phyloP scores from a whole-genome alignment of 2,113 vertebrate genomes.

The Heliornis fulica region DNA sequence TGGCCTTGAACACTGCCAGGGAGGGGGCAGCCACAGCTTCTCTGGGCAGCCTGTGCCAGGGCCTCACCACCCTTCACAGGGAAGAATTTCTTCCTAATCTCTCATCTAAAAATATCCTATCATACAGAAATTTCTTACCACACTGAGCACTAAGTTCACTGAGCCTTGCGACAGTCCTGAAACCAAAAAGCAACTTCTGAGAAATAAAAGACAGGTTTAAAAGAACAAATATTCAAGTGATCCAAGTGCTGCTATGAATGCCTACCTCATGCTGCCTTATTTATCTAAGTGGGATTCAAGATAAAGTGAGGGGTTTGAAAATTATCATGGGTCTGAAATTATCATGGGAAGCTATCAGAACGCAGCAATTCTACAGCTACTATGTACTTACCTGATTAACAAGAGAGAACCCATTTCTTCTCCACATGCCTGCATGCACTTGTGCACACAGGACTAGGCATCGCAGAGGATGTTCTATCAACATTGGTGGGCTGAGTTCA shows the following conservation, averaged over 20 bases:
- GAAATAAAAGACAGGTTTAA: neutral
- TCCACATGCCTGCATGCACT: slow-evolving; percentile 99
- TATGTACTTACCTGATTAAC: slow-evolving; percentile 88
- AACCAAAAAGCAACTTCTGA: neutral
- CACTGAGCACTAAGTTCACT: neutral
- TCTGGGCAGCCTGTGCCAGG: no score
- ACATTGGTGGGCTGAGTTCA: slow-evolving; percentile 92
- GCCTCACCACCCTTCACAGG: no score
- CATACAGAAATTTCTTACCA: neutral
- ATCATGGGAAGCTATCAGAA: neutral
- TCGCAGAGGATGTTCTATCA: slow-evolving; percentile 94
- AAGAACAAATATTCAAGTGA: neutral
- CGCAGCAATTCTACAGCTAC: neutral
- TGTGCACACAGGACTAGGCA: slow-evolving; percentile 95
- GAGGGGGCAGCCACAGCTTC: no score
- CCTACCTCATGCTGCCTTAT: neutral
- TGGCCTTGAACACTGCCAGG: no score
- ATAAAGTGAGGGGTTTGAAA: neutral
- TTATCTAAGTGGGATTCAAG: neutral
- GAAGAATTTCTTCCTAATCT: no score
- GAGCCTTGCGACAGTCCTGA: neutral
- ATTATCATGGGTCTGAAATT: neutral
- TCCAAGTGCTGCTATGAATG: fast-evolving
- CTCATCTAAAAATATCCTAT: no score
- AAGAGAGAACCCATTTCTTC: slow-evolving; percentile 95